phyloP scores from a whole-genome alignment of 2,888 invertebrate genomes.

The Melieria crassipennis region DNA sequence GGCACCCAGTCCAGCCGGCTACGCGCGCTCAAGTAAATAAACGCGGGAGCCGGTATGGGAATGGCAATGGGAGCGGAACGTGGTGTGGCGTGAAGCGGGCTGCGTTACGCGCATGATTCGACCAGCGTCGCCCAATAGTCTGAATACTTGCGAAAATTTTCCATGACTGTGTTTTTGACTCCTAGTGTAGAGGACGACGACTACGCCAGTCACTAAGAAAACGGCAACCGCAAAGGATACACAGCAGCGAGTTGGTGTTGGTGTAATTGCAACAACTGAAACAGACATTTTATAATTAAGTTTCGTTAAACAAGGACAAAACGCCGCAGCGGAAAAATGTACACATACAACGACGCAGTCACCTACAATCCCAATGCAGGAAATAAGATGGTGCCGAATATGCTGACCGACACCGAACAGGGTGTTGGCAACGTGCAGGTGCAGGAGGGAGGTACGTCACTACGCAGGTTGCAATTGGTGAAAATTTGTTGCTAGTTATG shows the following conservation, averaged over 20 bases:
- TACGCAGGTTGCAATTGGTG: background rate
- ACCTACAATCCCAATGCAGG: slow-evolving; percentile 15
- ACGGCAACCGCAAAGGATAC: slow-evolving; percentile 12
- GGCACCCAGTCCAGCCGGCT: too few species aligned
- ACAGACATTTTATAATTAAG: too few species aligned
- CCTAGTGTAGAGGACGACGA: too few species aligned
- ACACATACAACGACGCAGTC: slow-evolving; percentile 9
- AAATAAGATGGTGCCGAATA: slow-evolving; percentile 36
- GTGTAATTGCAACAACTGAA: too few species aligned
- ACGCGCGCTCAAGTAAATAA: too few species aligned
- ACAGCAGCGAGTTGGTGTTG: background rate
- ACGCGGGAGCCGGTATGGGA: background rate
- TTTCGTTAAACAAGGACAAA: too few species aligned
- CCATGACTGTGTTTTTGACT: too few species aligned
- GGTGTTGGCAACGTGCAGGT: slow-evolving; percentile 13
- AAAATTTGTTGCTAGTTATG: background rate
- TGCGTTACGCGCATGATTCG: slow-evolving; percentile 35
- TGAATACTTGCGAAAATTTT: slow-evolving; percentile 20
- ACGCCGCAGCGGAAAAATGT: background rate
- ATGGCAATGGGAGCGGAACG: background rate
- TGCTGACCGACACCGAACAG: slow-evolving; percentile 31
- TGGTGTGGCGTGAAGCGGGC: background rate
- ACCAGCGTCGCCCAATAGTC: slow-evolving; percentile 37
- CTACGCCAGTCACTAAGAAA: slow-evolving; percentile 3
- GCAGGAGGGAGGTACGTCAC: slow-evolving; percentile 28